Evolutionary conservation across 2,113 vertebrate genomes (phyloP).

Genomic region (Thalassoma bifasciatum): DNA sequence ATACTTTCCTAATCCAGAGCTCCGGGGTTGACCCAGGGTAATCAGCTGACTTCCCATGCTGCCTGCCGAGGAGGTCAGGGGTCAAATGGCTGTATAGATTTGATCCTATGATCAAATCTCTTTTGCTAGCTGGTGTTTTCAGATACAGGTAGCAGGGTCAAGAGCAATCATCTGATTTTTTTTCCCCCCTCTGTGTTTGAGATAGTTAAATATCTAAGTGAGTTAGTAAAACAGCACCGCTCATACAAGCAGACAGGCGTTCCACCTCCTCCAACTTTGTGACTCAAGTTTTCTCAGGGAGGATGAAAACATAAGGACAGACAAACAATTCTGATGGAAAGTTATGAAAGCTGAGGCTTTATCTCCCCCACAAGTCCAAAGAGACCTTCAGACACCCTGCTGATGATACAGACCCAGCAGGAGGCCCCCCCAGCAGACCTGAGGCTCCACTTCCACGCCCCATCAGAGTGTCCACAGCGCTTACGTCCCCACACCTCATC

Average conservation of each 20-base stretch:
- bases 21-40: slow-evolving; percentile 70
- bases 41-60: slow-evolving; percentile 79
- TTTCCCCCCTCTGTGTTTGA: slow-evolving; percentile 8
- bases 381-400: slow-evolving; percentile 31
- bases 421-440: slow-evolving; percentile 21
- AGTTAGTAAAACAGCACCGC: background rate
- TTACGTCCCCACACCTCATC: slow-evolving; percentile 69
- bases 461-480: slow-evolving; percentile 46
- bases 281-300: background rate
- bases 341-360: slow-evolving; percentile 33
- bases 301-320: slow-evolving; percentile 4
- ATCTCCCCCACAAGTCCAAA: slow-evolving; percentile 2
- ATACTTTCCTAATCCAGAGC: slow-evolving; percentile 77
- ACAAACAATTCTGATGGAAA: slow-evolving; percentile 18
- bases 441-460: slow-evolving; percentile 44
- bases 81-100: slow-evolving; percentile 82
- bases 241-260: background rate
- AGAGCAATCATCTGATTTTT: slow-evolving; percentile 59
- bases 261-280: slow-evolving; percentile 12
- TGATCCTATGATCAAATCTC: slow-evolving; percentile 80
- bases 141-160: slow-evolving; percentile 63
- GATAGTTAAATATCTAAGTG: slow-evolving; percentile 27
- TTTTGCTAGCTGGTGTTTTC: slow-evolving; percentile 66
- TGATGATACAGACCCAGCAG: slow-evolving; percentile 35
- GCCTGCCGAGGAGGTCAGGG: slow-evolving; percentile 74